Percentiles rank a stretch among this genome's conserved stretches.
These are phyloP conservation scores for Anthophora plumipes DNA, from an alignment of 2,888 invertebrate genomes.

Conservation along the genomic window DNA sequence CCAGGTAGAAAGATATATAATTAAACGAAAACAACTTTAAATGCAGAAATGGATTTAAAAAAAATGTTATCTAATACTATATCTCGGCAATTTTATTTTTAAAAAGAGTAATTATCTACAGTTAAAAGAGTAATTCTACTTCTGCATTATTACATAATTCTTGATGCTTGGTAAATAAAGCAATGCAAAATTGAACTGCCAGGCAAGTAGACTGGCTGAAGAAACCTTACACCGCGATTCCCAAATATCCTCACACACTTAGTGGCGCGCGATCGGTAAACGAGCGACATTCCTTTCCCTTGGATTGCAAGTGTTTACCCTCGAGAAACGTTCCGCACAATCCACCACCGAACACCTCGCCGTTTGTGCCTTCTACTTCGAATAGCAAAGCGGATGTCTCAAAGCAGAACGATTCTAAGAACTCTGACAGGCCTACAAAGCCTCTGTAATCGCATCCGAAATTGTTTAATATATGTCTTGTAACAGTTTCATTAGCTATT, in stretches of 20 bases:
- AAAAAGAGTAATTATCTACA: neutral
- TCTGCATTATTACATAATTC: conserved; percentile 28
- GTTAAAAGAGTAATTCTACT: conserved; percentile 5
- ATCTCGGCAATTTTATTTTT: neutral
- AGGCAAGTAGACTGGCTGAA: conserved; percentile 73
- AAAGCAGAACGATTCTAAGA: conserved; percentile 14
- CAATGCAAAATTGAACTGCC: conserved; percentile 35
- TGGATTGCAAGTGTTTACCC: conserved; percentile 51
- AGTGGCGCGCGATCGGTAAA: conserved; percentile 25
- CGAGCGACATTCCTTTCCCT: conserved; percentile 39
- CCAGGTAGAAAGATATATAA: conserved; percentile 52
- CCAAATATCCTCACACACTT: conserved; percentile 39
- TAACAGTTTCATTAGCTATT: neutral
- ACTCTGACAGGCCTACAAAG: conserved; percentile 14
- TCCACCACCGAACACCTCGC: conserved; percentile 22
- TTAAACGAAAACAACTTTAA: neutral
- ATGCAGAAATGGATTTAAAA: conserved; percentile 36
- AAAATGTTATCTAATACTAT: neutral
- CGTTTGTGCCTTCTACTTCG: conserved; percentile 2
- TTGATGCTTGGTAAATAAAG: neutral
- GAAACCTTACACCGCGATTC: conserved; percentile 71
- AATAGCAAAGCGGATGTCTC: conserved; percentile 28
- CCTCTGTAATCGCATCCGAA: conserved; percentile 9
- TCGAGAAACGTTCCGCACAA: conserved; percentile 21
- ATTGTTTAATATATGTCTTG: conserved; percentile 6